A percentile compares a stretch with the other conserved stretches of the same genome.
Conservation (phyloP, 2,113 vertebrate species). For the Bungarus multicinctus region DNA sequence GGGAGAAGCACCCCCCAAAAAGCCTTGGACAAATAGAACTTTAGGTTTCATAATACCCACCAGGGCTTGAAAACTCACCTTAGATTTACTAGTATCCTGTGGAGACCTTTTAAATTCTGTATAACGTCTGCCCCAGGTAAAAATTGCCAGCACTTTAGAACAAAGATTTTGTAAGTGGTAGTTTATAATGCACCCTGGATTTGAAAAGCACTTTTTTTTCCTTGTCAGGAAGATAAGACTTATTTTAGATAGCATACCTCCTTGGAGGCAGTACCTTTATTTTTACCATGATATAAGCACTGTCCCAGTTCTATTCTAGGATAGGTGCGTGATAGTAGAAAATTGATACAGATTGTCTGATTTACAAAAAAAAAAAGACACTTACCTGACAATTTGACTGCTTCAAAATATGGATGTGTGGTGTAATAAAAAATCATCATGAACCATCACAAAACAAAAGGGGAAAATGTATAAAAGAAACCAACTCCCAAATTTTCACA, state of each 20-base stretch:
- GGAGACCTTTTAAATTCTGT: slow-evolving; percentile 70
- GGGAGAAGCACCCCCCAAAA: slow-evolving; percentile 19
- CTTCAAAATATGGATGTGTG: neutral
- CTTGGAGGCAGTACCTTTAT: slow-evolving; percentile 65
- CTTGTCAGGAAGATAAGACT: slow-evolving; percentile 69
- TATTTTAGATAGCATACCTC: slow-evolving; percentile 66
- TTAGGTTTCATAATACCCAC: slow-evolving; percentile 67
- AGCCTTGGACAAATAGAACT: slow-evolving; percentile 59
- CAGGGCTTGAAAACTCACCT: slow-evolving; percentile 56
- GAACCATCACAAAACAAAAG: neutral
- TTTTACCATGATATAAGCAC: slow-evolving; percentile 58
- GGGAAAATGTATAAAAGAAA: neutral
- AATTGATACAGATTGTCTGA: neutral
- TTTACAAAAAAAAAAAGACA: neutral
- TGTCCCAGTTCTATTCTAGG: neutral
- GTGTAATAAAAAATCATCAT: neutral
- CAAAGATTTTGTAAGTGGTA: slow-evolving; percentile 69
- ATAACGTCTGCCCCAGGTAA: slow-evolving; percentile 70
- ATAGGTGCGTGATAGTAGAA: neutral
- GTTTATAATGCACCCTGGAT: slow-evolving; percentile 72
- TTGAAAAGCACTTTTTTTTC: slow-evolving; percentile 72
- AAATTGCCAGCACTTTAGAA: slow-evolving; percentile 67
- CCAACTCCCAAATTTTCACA: neutral
- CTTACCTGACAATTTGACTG: neutral
- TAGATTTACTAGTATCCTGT: slow-evolving; percentile 62